A percentile compares a stretch with the other conserved stretches of the same genome.
These are phyloP conservation scores for Melanocharis versteri DNA, from an alignment of 2,113 vertebrate species.

Conservation along the genomic window DNA sequence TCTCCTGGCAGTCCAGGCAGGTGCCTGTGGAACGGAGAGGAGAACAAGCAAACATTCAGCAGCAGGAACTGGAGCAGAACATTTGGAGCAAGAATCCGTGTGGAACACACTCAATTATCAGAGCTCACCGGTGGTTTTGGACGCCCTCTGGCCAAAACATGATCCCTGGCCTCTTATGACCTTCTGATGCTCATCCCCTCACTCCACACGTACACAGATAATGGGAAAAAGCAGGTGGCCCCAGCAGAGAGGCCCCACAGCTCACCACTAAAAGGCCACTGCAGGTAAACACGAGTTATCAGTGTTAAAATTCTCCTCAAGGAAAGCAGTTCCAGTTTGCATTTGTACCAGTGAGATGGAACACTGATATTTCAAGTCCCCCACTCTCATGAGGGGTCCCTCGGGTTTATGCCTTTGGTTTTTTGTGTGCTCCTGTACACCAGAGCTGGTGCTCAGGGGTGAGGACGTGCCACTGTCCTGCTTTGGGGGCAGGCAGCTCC, in stretches of 20 bases:
- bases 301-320: neutral
- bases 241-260: neutral
- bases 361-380: neutral
- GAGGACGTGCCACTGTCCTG: neutral
- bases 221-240: neutral
- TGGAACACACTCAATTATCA: neutral
- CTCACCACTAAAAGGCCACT: neutral
- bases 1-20: slow-evolving; percentile 86
- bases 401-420: neutral
- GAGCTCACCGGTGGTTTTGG: slow-evolving; percentile 5
- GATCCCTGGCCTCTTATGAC: neutral
- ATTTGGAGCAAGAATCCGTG: neutral
- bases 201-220: neutral
- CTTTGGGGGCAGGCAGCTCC: neutral
- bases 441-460: neutral
- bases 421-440: neutral
- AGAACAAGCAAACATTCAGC: neutral
- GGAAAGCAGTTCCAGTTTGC: neutral
- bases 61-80: slow-evolving; percentile 33
- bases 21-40: slow-evolving; percentile 68
- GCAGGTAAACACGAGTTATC: neutral
- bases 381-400: accelerated
- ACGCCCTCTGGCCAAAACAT: neutral
- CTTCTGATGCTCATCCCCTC: neutral
- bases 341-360: neutral